These are phyloP conservation scores for Tiliqua scincoides DNA, from an alignment of 2,113 vertebrate genomes.

Conservation along the genomic window DNA sequence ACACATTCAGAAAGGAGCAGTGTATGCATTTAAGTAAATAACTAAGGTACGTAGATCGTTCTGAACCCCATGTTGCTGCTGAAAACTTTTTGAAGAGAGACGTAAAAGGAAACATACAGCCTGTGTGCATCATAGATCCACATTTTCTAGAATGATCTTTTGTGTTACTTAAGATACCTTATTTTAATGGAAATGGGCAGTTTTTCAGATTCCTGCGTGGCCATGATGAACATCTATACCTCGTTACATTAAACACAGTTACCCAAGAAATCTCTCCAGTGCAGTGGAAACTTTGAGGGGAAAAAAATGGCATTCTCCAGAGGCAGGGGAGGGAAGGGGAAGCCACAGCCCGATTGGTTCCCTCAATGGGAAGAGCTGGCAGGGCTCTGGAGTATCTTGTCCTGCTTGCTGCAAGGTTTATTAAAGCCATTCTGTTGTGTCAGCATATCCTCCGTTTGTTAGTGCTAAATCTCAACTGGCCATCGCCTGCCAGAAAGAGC, in stretches of 20 bases:
- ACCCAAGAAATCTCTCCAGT: conserved; percentile 65
- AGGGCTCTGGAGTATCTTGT: conserved; percentile 76
- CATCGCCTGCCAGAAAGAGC: conserved; percentile 86
- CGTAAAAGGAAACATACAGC: background rate
- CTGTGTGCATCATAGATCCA: background rate
- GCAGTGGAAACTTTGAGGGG: conserved; percentile 57
- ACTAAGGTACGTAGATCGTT: background rate
- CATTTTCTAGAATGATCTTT: conserved; percentile 31
- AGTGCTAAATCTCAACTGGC: conserved; percentile 85
- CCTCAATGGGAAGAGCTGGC: conserved; percentile 83
- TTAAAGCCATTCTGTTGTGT: conserved; percentile 89
- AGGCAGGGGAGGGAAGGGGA: conserved; percentile 79
- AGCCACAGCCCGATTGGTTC: conserved; percentile 73
- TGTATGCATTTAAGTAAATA: background rate
- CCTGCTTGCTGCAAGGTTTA: conserved; percentile 80
- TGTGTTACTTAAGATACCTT: conserved; percentile 49
- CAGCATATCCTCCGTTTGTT: conserved; percentile 88
- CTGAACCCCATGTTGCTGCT: background rate
- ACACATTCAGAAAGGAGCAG: background rate
- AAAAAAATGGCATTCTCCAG: conserved; percentile 63
- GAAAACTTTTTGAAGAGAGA: background rate
- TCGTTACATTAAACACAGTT: conserved; percentile 53
- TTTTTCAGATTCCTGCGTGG: conserved; percentile 53
- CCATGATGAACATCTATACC: conserved; percentile 68
- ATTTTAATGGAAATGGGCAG: conserved; percentile 50